Base-by-base conservation (phyloP, 2,888 invertebrate species). In the Halictus quadricinctus region DNA sequence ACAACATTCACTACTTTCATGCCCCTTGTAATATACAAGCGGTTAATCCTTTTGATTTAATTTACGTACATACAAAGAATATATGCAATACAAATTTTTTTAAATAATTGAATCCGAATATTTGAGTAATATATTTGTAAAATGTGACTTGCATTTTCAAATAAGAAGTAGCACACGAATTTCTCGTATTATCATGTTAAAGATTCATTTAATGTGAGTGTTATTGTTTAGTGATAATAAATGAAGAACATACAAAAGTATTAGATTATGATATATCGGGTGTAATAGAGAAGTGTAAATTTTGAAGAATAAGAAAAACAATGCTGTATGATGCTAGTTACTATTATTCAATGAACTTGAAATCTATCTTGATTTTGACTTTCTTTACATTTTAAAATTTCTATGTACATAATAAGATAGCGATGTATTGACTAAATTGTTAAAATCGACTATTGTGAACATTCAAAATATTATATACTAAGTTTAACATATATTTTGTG, bases 401-500 rank as follows among this genome's bases (percentile, higher is more conserved):
- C 48, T 70, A 79, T n/a, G 13, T 64, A 70, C 58, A 50, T 72
- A 12, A 69, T 21, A 43, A 41, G 21, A 69, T 69, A 41, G 60
- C 18, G 15, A 76, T 73, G 66, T 21, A 69, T 66, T 83, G 36
- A 81, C 36, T 29, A 72, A 80, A 79, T 72, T 87, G 12, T 76
- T 79, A 7, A 80, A 70, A 76, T 43, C 13, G 48, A 79, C n/a
- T 74, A 74, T 83, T 81, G 72, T 64, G 21, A 79, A 74, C 58
- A 78, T 78, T 72, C 70, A 76, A 48, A 58, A 69, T 54, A 81
- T 76, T 76, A 81, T 79, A 25, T 78, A 66, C 25, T 83, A 79
- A 7, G 36, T 85, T 80, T 29, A 64, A 76, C 48, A 21, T 41
- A 81, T 79, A 73, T 70, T 89, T 83, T 80, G 88, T 90, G 87